phyloP scores from a whole-genome alignment of 2,113 vertebrate species.

The Corythaixoides concolor region DNA sequence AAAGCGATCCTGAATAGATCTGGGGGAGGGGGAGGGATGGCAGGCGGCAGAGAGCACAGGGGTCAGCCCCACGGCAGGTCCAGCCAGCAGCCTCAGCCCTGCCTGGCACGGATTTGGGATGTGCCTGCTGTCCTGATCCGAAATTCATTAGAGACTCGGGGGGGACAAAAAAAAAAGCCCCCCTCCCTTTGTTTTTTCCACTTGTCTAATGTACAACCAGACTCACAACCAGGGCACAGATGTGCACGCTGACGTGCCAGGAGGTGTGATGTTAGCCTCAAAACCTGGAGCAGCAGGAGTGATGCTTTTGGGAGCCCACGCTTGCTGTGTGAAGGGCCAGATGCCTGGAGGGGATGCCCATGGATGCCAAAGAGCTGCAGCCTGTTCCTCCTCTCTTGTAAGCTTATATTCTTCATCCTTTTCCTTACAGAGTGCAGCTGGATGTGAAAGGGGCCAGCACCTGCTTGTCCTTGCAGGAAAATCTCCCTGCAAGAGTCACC shows the following conservation, averaged over 20 bases:
- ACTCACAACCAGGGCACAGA: not conserved
- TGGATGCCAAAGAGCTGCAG: not conserved
- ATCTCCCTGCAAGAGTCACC: not conserved
- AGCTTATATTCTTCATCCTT: not conserved
- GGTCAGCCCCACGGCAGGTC: not conserved
- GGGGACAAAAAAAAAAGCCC: not conserved
- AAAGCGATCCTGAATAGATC: not conserved
- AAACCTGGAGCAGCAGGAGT: rapidly evolving
- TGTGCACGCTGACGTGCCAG: not conserved
- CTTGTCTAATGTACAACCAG: not conserved
- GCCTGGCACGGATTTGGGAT: not conserved
- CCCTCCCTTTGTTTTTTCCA: not conserved
- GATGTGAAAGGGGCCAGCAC: not conserved
- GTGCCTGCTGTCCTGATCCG: not conserved
- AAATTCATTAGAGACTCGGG: not conserved
- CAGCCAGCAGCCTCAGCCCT: not conserved
- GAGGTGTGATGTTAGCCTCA: not conserved
- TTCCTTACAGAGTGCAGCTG: not conserved
- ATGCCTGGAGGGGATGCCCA: not conserved
- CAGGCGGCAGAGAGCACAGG: not conserved
- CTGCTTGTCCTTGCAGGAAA: not conserved
- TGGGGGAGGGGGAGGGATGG: not conserved
- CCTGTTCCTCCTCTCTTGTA: not conserved
- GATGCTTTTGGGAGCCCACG: not conserved
- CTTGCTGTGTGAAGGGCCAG: not conserved